Percentiles rank a stretch among this genome's conserved stretches.
Conservation (phyloP, 2,113 vertebrate species). For the Eurypyga helias region DNA sequence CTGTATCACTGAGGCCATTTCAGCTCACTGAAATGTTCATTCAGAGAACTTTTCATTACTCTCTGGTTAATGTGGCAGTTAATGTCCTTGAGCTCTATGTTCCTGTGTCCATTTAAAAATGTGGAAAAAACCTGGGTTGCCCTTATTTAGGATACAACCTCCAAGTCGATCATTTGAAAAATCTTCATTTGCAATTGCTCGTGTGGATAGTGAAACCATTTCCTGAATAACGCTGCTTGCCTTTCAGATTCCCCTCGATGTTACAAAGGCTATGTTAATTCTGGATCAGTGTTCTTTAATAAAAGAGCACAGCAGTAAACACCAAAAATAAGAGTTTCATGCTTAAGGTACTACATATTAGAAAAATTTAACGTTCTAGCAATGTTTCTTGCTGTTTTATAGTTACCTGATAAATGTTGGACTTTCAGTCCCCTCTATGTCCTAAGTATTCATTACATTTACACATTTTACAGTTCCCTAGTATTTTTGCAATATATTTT, state of each 20-base stretch:
- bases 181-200: constrained; percentile 53
- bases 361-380: constrained; percentile 68
- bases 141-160: constrained; percentile 44
- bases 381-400: constrained; percentile 76
- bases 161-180: constrained; percentile 38
- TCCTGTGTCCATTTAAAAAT: constrained; percentile 71
- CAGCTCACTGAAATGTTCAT: constrained; percentile 76
- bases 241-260: neutral
- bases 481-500: constrained; percentile 82
- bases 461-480: constrained; percentile 77
- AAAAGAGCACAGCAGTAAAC: constrained; percentile 73
- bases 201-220: constrained; percentile 40
- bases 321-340: constrained; percentile 65
- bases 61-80: constrained; percentile 82
- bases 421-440: constrained; percentile 69
- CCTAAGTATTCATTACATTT: constrained; percentile 74
- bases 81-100: constrained; percentile 72
- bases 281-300: constrained; percentile 69
- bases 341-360: constrained; percentile 70
- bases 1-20: constrained; percentile 69
- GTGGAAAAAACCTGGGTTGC: neutral
- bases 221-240: constrained; percentile 26
- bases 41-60: constrained; percentile 78
- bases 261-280: constrained; percentile 61
- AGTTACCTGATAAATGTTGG: constrained; percentile 76